Evolutionary conservation across 2,797 vertebrate species (phyloP).

Genomic region (Liasis olivaceus): DNA sequence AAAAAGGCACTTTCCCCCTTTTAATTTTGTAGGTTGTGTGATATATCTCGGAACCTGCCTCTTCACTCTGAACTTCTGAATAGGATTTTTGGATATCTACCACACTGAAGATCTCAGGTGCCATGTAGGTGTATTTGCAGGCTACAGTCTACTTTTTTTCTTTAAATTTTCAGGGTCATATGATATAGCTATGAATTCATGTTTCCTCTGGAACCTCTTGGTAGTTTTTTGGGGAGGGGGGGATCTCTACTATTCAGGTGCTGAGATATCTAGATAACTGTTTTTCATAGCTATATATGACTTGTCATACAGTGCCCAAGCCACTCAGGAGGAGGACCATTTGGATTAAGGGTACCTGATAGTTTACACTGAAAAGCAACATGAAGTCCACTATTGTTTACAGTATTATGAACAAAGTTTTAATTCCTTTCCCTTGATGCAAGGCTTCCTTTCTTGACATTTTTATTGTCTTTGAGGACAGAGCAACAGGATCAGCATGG

Average conservation of each 20-base stretch:
- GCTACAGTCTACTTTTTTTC: not conserved
- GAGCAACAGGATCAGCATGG: not conserved
- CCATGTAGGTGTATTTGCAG: not conserved
- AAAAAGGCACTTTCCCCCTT: not conserved
- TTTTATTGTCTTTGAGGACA: not conserved
- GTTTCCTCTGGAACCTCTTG: not conserved
- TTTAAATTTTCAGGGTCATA: not conserved
- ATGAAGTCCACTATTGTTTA: not conserved
- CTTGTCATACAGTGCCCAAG: no score
- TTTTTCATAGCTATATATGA: not conserved
- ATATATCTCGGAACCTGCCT: not conserved
- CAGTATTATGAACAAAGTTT: not conserved
- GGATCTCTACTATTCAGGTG: not conserved
- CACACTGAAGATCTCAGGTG: not conserved
- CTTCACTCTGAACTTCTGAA: not conserved
- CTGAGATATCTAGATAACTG: not conserved
- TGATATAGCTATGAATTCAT: not conserved
- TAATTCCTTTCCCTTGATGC: not conserved
- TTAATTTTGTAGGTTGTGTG: not conserved
- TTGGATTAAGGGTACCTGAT: not conserved
- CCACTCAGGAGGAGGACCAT: not conserved
- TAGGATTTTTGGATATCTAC: not conserved
- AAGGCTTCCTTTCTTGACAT: not conserved
- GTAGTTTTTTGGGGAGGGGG: not conserved
- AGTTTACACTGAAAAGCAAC: not conserved